A percentile compares a stretch with the other conserved stretches of the same genome.
Conservation (phyloP, 2,113 vertebrate genomes). For the Acanthisitta chloris region DNA sequence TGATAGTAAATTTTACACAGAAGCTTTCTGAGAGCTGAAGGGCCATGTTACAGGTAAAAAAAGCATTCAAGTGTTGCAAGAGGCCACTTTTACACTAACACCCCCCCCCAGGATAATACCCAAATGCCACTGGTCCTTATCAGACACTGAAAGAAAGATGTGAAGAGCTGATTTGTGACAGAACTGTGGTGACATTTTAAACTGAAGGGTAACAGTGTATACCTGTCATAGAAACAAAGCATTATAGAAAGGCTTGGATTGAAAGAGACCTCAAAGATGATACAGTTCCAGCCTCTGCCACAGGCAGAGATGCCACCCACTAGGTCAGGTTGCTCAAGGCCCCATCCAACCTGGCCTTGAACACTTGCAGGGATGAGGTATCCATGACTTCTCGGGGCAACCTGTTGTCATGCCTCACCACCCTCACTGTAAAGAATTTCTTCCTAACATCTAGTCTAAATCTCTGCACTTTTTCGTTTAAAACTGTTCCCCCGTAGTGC, state of each 20-base stretch:
- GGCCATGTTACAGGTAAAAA: background rate
- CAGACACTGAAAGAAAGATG: background rate
- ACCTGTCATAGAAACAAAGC: background rate
- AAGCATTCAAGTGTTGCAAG: background rate
- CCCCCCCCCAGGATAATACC: background rate
- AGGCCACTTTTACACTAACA: background rate
- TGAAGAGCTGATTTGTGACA: background rate
- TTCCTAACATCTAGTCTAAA: background rate
- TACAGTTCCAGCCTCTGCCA: background rate
- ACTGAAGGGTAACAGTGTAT: fast-evolving
- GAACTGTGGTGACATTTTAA: fast-evolving
- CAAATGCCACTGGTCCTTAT: background rate
- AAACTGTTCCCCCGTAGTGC: background rate
- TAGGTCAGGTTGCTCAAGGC: background rate
- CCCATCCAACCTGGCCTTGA: background rate
- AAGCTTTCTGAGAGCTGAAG: background rate
- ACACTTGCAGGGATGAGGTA: background rate
- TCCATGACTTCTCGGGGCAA: background rate
- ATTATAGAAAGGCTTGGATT: background rate
- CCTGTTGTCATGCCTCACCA: background rate
- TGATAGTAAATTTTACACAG: background rate
- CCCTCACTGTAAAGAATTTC: background rate
- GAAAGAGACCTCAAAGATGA: background rate
- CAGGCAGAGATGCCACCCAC: background rate
- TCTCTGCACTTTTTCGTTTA: background rate